These are phyloP conservation scores for Eupsilia transversa DNA, from an alignment of 2,888 invertebrate species.

Conservation along the genomic window DNA sequence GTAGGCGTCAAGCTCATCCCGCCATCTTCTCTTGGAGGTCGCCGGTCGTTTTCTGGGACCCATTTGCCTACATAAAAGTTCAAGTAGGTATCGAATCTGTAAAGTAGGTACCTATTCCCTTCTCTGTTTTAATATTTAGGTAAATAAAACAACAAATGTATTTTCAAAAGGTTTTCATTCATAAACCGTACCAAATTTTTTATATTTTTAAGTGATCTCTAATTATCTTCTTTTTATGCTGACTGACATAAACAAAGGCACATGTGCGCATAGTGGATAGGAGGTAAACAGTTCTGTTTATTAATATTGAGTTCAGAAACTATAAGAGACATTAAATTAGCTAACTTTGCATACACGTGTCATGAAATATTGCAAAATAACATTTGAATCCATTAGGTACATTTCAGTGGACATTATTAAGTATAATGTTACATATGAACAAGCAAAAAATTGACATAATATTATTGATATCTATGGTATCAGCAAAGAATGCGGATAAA, in stretches of 20 bases:
- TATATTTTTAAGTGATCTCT: no score
- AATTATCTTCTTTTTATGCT: neutral
- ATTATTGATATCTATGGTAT: slow-evolving; percentile 34
- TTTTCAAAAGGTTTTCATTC: neutral
- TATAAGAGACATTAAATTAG: slow-evolving; percentile 4
- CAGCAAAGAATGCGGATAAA: slow-evolving; percentile 59
- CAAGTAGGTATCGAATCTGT: no score
- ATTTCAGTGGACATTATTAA: slow-evolving; percentile 18
- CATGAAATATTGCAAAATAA: slow-evolving; percentile 12
- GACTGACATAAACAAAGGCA: neutral
- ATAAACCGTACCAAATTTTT: neutral
- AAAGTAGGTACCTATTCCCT: no score
- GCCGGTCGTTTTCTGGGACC: neutral
- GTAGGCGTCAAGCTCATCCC: neutral
- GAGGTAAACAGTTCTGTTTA: neutral
- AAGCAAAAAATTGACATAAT: slow-evolving; percentile 49
- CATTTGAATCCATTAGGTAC: slow-evolving; percentile 20
- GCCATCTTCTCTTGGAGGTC: neutral
- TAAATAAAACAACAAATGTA: neutral
- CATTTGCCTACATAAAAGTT: neutral
- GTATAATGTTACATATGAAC: slow-evolving; percentile 42
- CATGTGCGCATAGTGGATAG: neutral
- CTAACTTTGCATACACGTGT: slow-evolving; percentile 20
- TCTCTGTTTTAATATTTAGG: neutral
- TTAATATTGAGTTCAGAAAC: slow-evolving; percentile 7